A percentile compares a stretch with the other conserved stretches of the same genome.
phyloP scores from a whole-genome alignment of 2,888 invertebrate species.

The Melanophora roralis region DNA sequence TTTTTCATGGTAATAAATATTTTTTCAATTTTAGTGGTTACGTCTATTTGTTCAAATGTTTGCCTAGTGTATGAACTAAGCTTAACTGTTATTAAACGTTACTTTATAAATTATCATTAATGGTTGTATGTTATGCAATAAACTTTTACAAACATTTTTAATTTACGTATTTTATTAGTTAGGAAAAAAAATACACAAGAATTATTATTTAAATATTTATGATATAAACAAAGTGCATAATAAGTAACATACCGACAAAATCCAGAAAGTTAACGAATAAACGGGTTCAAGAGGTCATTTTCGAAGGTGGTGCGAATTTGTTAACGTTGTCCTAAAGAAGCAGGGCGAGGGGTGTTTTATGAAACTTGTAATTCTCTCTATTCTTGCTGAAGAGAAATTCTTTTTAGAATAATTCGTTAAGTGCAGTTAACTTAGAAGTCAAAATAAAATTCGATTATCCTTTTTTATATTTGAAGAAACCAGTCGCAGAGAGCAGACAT shows the following conservation, averaged over 20 bases:
- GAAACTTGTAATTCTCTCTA: background rate
- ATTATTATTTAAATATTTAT: slow-evolving; percentile 9
- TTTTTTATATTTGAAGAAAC: slow-evolving; percentile 13
- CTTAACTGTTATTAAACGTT: too few relatives aligned
- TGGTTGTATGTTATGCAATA: slow-evolving; percentile 16
- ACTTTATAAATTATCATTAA: slow-evolving; percentile 19
- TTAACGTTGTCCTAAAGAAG: slow-evolving; percentile 46
- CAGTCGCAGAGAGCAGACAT: background rate
- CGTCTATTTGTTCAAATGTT: too few relatives aligned
- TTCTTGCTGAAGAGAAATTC: slow-evolving; percentile 16
- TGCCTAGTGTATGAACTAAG: too few relatives aligned
- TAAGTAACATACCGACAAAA: slow-evolving; percentile 59
- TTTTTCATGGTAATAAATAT: too few relatives aligned
- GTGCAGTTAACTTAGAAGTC: slow-evolving; percentile 14
- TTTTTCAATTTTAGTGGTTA: too few relatives aligned
- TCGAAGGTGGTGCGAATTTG: slow-evolving; percentile 33
- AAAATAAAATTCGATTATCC: slow-evolving; percentile 25
- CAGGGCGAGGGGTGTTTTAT: slow-evolving; percentile 23
- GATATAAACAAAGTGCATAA: slow-evolving; percentile 34
- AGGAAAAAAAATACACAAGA: slow-evolving; percentile 18
- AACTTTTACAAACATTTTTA: background rate
- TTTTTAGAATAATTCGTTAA: slow-evolving; percentile 42
- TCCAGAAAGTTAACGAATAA: slow-evolving; percentile 40
- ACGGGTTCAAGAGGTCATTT: slow-evolving; percentile 43
- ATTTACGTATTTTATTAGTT: slow-evolving; percentile 9